Percentiles rank a stretch among this genome's conserved stretches.
Evolutionary conservation across 1,140 invertebrate species (phyloP).

Genomic region (Potamilus streckersoni): DNA sequence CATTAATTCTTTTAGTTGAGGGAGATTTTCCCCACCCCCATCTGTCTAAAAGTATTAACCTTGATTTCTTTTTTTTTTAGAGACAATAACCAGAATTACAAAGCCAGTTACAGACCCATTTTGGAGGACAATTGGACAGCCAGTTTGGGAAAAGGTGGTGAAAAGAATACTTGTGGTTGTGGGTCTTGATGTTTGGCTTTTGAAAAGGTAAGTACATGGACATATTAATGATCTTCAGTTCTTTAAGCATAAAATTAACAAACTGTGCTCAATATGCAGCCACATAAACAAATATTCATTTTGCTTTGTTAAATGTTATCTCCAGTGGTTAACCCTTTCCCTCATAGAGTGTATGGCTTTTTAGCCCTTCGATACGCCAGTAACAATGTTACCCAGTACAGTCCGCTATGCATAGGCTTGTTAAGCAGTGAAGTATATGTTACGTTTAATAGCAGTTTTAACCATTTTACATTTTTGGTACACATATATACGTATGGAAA

Average conservation of each 20-base stretch:
- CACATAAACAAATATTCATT: neutral
- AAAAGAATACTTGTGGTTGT: constrained; percentile 17
- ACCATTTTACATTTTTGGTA: too few species aligned
- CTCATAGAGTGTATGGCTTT: too few species aligned
- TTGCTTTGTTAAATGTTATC: neutral
- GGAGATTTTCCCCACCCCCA: constrained; percentile 21
- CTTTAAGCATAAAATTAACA: too few species aligned
- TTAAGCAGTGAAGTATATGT: too few species aligned
- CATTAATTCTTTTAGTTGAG: too few species aligned
- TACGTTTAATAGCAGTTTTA: too few species aligned
- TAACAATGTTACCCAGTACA: too few species aligned
- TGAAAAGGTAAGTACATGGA: constrained; percentile 32
- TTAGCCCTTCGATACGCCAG: too few species aligned
- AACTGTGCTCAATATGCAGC: neutral
- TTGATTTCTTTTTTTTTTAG: constrained; percentile 24
- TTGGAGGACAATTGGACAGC: constrained; percentile 23
- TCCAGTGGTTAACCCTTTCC: neutral
- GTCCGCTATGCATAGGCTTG: too few species aligned
- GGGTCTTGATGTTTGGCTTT: constrained; percentile 35
- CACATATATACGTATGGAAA: too few species aligned
- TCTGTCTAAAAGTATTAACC: constrained; percentile 22
- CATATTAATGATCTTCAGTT: neutral
- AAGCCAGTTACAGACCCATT: constrained; percentile 33
- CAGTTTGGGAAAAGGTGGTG: constrained; percentile 28
- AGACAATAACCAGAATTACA: constrained; percentile 28